phyloP scores from a whole-genome alignment of 2,113 vertebrate species.

The rat (Rattus norvegicus) region DNA sequence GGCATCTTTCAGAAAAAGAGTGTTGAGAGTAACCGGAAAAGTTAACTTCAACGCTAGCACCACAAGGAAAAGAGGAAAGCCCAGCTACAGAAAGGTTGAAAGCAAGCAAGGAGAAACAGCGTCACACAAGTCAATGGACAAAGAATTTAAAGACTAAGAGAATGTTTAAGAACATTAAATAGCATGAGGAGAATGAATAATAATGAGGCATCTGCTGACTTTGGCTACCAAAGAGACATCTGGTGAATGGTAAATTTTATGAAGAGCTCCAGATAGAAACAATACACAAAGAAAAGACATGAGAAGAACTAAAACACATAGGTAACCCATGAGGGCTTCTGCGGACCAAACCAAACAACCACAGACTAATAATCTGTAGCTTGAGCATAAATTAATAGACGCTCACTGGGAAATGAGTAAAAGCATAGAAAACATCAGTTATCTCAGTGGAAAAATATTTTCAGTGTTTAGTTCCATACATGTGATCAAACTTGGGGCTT shows the following conservation, averaged over 20 bases:
- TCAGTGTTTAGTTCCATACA: background rate
- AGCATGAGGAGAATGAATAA: background rate
- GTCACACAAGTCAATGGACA: background rate
- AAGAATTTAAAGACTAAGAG: background rate
- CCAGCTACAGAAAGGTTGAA: background rate
- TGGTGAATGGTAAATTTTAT: background rate
- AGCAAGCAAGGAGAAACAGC: background rate
- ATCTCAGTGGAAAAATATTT: background rate
- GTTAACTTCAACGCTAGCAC: background rate
- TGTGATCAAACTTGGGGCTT: background rate
- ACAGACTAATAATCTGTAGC: background rate
- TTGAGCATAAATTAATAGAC: background rate
- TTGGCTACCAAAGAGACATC: background rate
- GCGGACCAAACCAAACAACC: background rate
- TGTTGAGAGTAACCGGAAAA: no score
- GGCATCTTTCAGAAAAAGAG: background rate
- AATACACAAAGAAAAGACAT: background rate
- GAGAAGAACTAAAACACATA: background rate
- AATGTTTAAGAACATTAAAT: background rate
- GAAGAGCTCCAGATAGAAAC: background rate
- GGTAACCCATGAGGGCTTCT: background rate
- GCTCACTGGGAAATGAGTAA: background rate
- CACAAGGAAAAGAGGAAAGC: no score
- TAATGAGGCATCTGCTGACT: background rate
- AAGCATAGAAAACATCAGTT: background rate